phyloP scores from a whole-genome alignment of 1,140 invertebrate species.

The Centruroides vittatus region DNA sequence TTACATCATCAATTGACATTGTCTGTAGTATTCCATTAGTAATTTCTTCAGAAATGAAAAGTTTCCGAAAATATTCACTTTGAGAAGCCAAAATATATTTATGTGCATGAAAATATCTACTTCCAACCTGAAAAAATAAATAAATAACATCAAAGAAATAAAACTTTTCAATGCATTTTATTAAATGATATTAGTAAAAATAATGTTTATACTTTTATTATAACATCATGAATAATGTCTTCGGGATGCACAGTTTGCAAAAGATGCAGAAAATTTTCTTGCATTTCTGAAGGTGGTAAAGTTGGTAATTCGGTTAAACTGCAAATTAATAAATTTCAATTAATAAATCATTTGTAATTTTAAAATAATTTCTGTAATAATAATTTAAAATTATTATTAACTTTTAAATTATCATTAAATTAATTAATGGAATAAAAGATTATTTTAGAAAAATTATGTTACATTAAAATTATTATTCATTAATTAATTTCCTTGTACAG shows the following conservation, averaged over 20 bases:
- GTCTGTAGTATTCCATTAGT: neutral
- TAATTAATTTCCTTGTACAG: too few relatives aligned
- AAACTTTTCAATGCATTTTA: neutral
- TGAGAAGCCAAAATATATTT: conserved; percentile 49
- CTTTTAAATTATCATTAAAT: too few relatives aligned
- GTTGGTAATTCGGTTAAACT: conserved; percentile 38
- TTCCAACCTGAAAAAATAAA: conserved; percentile 31
- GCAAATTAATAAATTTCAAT: conserved; percentile 9
- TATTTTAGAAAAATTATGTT: too few relatives aligned
- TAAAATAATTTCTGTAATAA: too few relatives aligned
- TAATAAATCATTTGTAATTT: too few relatives aligned
- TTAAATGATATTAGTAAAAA: neutral
- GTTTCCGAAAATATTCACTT: conserved; percentile 38
- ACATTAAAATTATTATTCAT: too few relatives aligned
- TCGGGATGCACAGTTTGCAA: conserved; percentile 39
- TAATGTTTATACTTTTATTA: conserved; percentile 36
- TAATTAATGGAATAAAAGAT: too few relatives aligned
- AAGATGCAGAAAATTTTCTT: conserved; percentile 38
- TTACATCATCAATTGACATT: conserved; percentile 34
- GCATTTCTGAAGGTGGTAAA: conserved; percentile 34
- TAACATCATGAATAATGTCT: conserved; percentile 50
- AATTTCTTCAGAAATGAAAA: conserved; percentile 4
- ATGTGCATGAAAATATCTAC: conserved; percentile 42
- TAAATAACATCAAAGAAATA: neutral
- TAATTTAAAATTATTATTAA: too few relatives aligned